phyloP scores from a whole-genome alignment of 1,140 invertebrate species.

The Ruditapes philippinarum region DNA sequence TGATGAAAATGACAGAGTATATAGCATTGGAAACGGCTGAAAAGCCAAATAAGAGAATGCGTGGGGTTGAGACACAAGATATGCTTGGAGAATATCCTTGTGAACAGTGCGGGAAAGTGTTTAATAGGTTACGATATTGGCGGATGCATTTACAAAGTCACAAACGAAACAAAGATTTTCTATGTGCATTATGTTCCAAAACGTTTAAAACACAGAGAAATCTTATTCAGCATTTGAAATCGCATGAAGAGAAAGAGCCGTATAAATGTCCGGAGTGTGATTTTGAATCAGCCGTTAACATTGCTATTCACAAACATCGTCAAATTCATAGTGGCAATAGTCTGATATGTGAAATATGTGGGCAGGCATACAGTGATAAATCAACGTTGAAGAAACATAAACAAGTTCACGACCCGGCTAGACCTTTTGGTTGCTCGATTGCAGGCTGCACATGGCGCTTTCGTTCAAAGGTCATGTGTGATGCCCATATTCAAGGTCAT shows the following conservation, averaged over 20 bases:
- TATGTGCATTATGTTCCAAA: slow-evolving; percentile 84
- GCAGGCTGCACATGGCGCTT: slow-evolving; percentile 84
- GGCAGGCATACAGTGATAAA: slow-evolving; percentile 83
- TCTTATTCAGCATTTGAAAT: slow-evolving; percentile 77
- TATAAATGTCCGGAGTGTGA: slow-evolving; percentile 83
- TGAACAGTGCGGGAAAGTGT: slow-evolving; percentile 81
- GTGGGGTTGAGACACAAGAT: slow-evolving; percentile 81
- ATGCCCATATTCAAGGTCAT: slow-evolving; percentile 82
- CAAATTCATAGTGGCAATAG: slow-evolving; percentile 83
- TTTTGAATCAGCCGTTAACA: slow-evolving; percentile 81
- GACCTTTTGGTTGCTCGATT: slow-evolving; percentile 82
- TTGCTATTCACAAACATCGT: slow-evolving; percentile 83
- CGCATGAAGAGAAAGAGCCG: slow-evolving; percentile 76
- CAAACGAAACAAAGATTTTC: slow-evolving; percentile 77
- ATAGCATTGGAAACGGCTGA: slow-evolving; percentile 37
- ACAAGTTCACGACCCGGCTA: slow-evolving; percentile 82
- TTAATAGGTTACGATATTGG: slow-evolving; percentile 81
- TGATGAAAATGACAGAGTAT: slow-evolving; percentile 80
- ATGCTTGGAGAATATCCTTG: slow-evolving; percentile 80
- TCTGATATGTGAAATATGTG: slow-evolving; percentile 85
- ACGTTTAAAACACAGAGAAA: slow-evolving; percentile 81
- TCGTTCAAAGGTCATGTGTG: slow-evolving; percentile 82
- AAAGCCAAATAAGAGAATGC: slow-evolving; percentile 50
- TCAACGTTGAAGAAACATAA: slow-evolving; percentile 84
- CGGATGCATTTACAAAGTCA: no score